Evolutionary conservation across 2,888 invertebrate species (phyloP), one percentile per base, ranked within the genome.

Genomic region (Leptopilina syphax): DNA sequence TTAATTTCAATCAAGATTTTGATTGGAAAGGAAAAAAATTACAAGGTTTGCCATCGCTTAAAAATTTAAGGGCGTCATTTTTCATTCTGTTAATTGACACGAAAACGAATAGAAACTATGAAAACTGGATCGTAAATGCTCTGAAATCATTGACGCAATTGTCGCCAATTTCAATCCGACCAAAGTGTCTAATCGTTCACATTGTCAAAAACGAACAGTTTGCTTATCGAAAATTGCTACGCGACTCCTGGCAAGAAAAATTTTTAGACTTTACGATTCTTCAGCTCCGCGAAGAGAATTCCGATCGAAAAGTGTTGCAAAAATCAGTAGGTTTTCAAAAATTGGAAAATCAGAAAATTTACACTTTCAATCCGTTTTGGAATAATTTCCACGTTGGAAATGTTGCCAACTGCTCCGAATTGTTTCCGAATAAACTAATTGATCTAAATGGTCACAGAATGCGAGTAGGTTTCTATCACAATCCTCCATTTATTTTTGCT

Each of bases 201-300:
- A 4, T 67, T 12, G n/a, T 10, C 9, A 41, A 7, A 67, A n/a
- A n/a, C 13, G n/a, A 18, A 4, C 41, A 44, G 4, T 18, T 44
- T 13, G n/a, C 44, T 8, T 67, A 67, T 41, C 2, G 18, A n/a
- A 67, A 44, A 41, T n/a, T 67, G 18, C 44, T 67, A 0, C 7
- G 44, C 10, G 44, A 1, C 12, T 44, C 44, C 4, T 67, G 41
- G 67, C 9, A 9, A 1, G 9, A 67, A 0, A 41, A 9, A 10
- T 67, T 67, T 67, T 41, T 66, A n/a, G 41, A 66, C 41, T n/a
- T 34, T 6, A 67, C 44, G 6, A 18, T 67, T 44, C 18, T 67
- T 1, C 67, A n/a, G 18, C 9, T 44, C 3, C 1, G 9, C 3
- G 41, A 18, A 3, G 8, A n/a, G 18, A 67, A 10, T 67, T 67